Evolutionary conservation across 1,140 invertebrate species (phyloP).

Genomic region (Telenomus remus): DNA sequence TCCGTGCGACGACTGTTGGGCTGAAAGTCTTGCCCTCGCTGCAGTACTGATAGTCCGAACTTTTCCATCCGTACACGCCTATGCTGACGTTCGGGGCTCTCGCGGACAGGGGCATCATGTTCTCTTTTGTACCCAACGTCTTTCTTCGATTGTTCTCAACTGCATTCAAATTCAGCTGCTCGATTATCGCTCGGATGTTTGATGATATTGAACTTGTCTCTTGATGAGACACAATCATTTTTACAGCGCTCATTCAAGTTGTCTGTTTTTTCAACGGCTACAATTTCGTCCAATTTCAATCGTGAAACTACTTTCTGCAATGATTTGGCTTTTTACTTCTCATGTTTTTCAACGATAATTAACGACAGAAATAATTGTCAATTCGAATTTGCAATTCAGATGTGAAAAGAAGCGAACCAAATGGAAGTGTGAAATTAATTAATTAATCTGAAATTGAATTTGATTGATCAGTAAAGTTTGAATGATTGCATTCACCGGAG

Average conservation of each 20-base stretch:
- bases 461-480: too few species aligned
- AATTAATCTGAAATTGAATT: too few species aligned
- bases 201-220: constrained; percentile 68
- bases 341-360: too few species aligned
- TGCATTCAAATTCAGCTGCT: constrained; percentile 71
- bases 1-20: constrained; percentile 16
- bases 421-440: too few species aligned
- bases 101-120: constrained; percentile 9
- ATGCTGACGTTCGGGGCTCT: constrained; percentile 67
- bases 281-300: too few species aligned
- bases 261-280: too few species aligned
- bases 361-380: too few species aligned
- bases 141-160: constrained; percentile 57
- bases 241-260: constrained; percentile 39
- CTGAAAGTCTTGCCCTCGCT: constrained; percentile 36
- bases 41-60: constrained; percentile 49
- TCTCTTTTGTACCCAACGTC: constrained; percentile 47
- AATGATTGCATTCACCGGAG: too few species aligned
- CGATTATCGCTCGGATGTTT: constrained; percentile 73
- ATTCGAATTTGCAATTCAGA: too few species aligned
- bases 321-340: too few species aligned
- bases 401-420: too few species aligned
- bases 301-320: too few species aligned
- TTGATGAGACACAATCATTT: constrained; percentile 71
- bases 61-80: constrained; percentile 69